These are phyloP conservation scores for Ciconia nigra DNA, from an alignment of 2,797 vertebrate genomes.

Conservation along the genomic window DNA sequence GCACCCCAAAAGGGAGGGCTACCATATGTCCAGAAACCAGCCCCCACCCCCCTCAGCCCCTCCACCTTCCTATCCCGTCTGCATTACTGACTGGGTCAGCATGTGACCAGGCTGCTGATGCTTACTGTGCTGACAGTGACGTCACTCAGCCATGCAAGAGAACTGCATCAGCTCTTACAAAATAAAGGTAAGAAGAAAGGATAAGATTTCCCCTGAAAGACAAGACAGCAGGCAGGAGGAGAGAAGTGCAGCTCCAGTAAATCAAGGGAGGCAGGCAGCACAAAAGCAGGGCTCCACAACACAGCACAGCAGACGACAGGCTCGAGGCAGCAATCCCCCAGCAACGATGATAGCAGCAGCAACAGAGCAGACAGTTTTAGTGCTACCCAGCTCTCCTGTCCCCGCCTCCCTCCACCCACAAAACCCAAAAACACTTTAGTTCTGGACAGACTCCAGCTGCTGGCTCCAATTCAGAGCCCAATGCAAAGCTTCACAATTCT, in stretches of 20 bases:
- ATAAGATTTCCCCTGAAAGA: conserved; percentile 31
- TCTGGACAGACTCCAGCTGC: conserved; percentile 88
- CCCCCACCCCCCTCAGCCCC: conserved; percentile 63
- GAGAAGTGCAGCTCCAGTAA: conserved; percentile 43
- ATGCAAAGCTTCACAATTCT: conserved; percentile 72
- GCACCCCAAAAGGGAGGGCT: conserved; percentile 58
- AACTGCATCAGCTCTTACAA: conserved; percentile 79
- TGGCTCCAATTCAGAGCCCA: conserved; percentile 83
- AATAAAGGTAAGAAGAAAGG: conserved; percentile 69
- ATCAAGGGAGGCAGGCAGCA: conserved; percentile 63
- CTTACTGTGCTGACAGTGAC: conserved; percentile 94
- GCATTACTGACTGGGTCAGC: conserved; percentile 96
- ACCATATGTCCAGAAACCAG: conserved; percentile 81
- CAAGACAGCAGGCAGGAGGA: conserved; percentile 61
- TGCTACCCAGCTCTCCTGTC: conserved; percentile 68
- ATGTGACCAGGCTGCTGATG: conserved; percentile 98
- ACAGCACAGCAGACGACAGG: conserved; percentile 20
- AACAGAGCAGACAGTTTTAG: conserved; percentile 78
- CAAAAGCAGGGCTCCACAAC: conserved; percentile 30
- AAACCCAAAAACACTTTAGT: conserved; percentile 76
- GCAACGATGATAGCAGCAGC: conserved; percentile 65
- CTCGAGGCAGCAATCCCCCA: conserved; percentile 55
- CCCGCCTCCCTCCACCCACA: conserved; percentile 64
- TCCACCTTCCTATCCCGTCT: conserved; percentile 80
- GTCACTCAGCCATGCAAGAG: conserved; percentile 87